Evolutionary conservation across 2,797 vertebrate species (phyloP), one percentile per base, ranked within the genome.

Genomic region (Rhinogobio ventralis): DNA sequence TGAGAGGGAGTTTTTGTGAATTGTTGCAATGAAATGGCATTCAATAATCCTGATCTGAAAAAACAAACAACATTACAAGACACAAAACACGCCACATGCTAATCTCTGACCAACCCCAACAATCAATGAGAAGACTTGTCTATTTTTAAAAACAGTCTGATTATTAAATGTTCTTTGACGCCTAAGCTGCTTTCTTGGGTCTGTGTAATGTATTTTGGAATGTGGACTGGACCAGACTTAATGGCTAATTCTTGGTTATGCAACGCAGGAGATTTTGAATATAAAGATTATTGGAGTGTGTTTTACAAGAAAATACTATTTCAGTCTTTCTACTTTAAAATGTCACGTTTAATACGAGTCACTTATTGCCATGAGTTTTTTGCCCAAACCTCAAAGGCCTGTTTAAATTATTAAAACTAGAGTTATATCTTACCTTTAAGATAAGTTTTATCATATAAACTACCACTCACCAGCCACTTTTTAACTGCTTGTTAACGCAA

Each of bases 71-170:
- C 53, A 19, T 25, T 7, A 14, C 19, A 79, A 79, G 6, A 28
- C 55, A 14, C 10, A 55, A 57, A 81, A 60, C 19, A 23, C 20
- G 6, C 46, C 39, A 75, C 36, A 60, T 0, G 17, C 23, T 79
- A 67, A 53, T 79, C 51, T 19, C 68, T 14, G 76, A 77, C 9
- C 85, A 77, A 20, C 23, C n/a, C 19, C 28, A 46, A 7, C 62
- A 39, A 15, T 81, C 67, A 83, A 83, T 88, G 89, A 91, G 90
- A 91, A 87, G n/a, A 88, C 45, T 84, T 88, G 83, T 28, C 79
- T 82, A 74, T 83, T 30, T 55, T 53, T 85, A 28, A 90, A 89
- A 91, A 92, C 90, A 90, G 91, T 90, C 90, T 62, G 85, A 77
- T 91, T 91, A 91, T 90, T 90, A 87, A 87, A 86, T 68, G 85